Evolutionary conservation across 2,888 invertebrate genomes (phyloP), one percentile per base, ranked within the genome.

Genomic region (Acleris holmiana): DNA sequence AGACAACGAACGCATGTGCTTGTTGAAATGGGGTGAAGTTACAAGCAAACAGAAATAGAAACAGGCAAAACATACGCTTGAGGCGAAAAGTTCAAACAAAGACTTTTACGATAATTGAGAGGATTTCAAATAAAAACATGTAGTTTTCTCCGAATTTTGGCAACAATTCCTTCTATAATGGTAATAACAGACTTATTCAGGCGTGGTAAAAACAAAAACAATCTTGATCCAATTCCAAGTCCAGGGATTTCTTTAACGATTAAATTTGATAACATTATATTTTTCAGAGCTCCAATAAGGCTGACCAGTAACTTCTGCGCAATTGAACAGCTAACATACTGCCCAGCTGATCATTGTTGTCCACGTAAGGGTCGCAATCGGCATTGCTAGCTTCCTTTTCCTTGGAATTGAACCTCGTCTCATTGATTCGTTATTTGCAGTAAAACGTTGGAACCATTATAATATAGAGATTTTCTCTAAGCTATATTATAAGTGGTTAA

Each of bases 231-330:
- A 6, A 55, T 17, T 40, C 44, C 44, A 44, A 41, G 5, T 44
- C 21, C 41, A 41, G 15, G 23, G 44, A 23, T 44, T n/a, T 44
- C 17, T 19, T 56, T 47, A 19, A 47, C 56, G 29, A 47, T 56
- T 56, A 8, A 55, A 54, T 41, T 41, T 44, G 54, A 54, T 54
- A 40, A 53, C 53, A 21, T 54, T 23, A 21, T 41, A 54, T 19
- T 44, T 23, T 44, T 44, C 10, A 5, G 55, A 21, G 23, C 61
- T 61, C 48, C 53, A 54, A 61, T 54, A 61, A 48, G 48, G 61
- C 61, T 54, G 54, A 35, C 48, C 61, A 55, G 48, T 54, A 55
- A 61, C 61, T 61, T 61, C 61, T n/a, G 54, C 47, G 41, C 61
- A 61, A 61, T 61, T 61, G 54, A 41, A 41, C 61, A 21, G 47